Conservation (phyloP, 2,797 vertebrate genomes). For the Buphagus erythrorhynchus region DNA sequence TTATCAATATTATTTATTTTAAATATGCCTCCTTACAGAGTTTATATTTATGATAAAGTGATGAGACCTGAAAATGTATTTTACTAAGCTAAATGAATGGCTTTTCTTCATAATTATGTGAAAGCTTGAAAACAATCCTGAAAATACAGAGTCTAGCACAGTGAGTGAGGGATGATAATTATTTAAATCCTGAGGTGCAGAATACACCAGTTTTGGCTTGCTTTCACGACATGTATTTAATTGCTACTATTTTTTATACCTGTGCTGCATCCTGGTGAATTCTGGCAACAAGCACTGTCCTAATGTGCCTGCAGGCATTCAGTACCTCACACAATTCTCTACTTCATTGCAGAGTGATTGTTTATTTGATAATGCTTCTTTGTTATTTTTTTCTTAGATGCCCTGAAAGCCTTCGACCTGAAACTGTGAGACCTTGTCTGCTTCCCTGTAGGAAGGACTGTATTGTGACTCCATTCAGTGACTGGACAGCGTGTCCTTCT, state of each 20-base stretch:
- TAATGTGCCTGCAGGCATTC: background rate
- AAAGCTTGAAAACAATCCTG: background rate
- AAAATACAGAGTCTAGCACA: background rate
- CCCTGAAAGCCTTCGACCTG: constrained; percentile 92
- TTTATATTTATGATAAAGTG: background rate
- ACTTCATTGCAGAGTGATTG: background rate
- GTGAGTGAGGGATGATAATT: background rate
- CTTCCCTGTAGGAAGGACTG: constrained; percentile 95
- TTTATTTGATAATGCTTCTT: background rate
- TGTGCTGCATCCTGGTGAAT: background rate
- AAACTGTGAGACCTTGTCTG: constrained; percentile 88
- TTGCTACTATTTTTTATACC: background rate
- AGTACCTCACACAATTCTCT: background rate
- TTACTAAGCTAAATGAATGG: background rate
- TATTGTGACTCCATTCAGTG: constrained; percentile 90
- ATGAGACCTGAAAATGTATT: background rate
- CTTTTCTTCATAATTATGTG: background rate
- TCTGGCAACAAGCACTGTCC: background rate
- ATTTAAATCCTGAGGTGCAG: background rate
- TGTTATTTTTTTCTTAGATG: constrained; percentile 79
- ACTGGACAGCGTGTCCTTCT: constrained; percentile 89
- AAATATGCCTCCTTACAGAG: background rate
- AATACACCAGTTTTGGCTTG: background rate
- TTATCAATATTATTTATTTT: background rate
- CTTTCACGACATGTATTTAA: background rate